Evolutionary conservation across 64 coral and sea anemone species (phyloP).

Genomic region (Pachyseris speciosa): DNA sequence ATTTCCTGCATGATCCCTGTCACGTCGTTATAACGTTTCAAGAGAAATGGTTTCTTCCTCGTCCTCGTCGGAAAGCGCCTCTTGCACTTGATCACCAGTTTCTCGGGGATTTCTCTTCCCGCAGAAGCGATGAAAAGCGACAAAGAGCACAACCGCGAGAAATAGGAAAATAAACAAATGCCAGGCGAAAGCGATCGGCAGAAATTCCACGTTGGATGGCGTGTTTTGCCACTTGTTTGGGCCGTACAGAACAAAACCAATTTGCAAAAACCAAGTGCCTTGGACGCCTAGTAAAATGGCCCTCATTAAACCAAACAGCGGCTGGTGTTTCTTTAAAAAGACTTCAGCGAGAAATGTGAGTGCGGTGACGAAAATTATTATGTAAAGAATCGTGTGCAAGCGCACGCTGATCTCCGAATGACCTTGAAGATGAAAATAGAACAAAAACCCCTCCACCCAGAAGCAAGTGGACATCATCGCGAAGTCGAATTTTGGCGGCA

Average conservation of each 20-base stretch:
- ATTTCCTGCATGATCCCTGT: too few relatives aligned
- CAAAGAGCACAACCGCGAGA: not conserved
- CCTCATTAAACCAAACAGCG: constrained; percentile 9
- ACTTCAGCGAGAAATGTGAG: not conserved
- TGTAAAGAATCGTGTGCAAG: constrained; percentile 42
- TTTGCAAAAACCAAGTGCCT: constrained; percentile 57
- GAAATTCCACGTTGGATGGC: constrained; percentile 16
- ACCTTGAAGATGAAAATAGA: constrained; percentile 34
- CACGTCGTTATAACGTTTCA: too few relatives aligned
- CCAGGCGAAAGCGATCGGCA: constrained; percentile 36
- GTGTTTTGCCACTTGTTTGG: constrained; percentile 25
- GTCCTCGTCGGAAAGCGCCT: too few relatives aligned
- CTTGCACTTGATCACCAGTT: too few relatives aligned
- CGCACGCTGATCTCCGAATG: constrained; percentile 30
- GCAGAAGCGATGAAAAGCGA: too few relatives aligned
- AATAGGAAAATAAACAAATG: constrained; percentile 26
- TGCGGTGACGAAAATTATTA: constrained; percentile 30
- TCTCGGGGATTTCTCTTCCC: too few relatives aligned
- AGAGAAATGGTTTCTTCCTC: too few relatives aligned
- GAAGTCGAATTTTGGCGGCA: constrained; percentile 11
- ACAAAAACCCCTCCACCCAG: constrained; percentile 35
- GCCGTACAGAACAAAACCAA: constrained; percentile 51
- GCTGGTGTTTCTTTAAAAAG: not conserved
- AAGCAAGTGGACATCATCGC: constrained; percentile 13
- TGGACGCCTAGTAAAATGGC: constrained; percentile 33